Conservation (phyloP, 2,113 vertebrate species). For the Gymnobelideus leadbeateri region DNA sequence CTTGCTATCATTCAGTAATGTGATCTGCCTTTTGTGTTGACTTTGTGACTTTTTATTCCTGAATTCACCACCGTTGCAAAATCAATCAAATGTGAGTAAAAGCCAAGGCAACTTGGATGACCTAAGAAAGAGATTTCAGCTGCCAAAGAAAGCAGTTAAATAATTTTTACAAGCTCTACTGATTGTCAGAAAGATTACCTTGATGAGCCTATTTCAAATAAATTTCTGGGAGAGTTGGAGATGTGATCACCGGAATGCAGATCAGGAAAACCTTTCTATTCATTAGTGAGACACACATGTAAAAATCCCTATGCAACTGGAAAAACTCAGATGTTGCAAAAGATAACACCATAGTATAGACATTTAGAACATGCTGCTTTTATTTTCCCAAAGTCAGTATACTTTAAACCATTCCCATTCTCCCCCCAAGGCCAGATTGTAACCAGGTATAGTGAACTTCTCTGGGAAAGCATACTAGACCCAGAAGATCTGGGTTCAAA, state of each 20-base stretch:
- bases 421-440: neutral
- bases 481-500: neutral
- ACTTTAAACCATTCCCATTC: neutral
- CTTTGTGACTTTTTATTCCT: conserved; percentile 61
- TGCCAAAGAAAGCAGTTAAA: conserved; percentile 70
- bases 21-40: conserved; percentile 55
- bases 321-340: conserved; percentile 8
- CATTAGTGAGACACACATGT: conserved; percentile 54
- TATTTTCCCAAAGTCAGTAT: conserved; percentile 30
- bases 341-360: conserved; percentile 17
- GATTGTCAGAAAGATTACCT: conserved; percentile 60
- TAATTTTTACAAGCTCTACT: conserved; percentile 58
- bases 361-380: conserved; percentile 23
- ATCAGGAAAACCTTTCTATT: conserved; percentile 36
- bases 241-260: conserved; percentile 69
- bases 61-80: conserved; percentile 60
- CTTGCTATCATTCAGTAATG: conserved; percentile 70
- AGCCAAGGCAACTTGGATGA: conserved; percentile 55
- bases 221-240: conserved; percentile 64
- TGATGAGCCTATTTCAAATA: conserved; percentile 70
- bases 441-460: neutral
- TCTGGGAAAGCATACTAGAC: neutral
- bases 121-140: conserved; percentile 56
- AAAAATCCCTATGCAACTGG: conserved; percentile 48
- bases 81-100: conserved; percentile 65